phyloP scores from a whole-genome alignment of 2,113 vertebrate genomes.

The Ceyx cyanopectus region DNA sequence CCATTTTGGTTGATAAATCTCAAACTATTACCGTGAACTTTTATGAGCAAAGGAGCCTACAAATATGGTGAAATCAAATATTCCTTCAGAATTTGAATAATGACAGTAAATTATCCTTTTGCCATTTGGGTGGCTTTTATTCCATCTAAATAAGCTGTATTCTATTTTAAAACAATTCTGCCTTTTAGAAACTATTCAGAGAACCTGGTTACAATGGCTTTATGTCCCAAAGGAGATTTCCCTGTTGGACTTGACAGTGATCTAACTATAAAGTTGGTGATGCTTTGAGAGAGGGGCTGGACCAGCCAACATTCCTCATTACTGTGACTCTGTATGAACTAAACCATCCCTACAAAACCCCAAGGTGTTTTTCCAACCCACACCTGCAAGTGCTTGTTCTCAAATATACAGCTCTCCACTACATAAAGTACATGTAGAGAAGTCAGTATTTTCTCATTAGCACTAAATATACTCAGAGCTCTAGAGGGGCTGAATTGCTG shows the following conservation, averaged over 20 bases:
- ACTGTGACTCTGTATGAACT: background rate
- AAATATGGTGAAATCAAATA: background rate
- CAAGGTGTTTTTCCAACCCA: background rate
- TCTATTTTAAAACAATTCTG: background rate
- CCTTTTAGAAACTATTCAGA: background rate
- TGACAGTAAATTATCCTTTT: background rate
- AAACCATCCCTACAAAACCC: background rate
- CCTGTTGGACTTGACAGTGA: background rate
- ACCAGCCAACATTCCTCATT: background rate
- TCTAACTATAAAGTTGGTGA: background rate
- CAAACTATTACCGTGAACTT: background rate
- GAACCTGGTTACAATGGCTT: background rate
- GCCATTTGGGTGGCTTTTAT: background rate
- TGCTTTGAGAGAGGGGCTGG: background rate
- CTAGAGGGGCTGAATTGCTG: background rate
- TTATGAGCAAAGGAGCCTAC: background rate
- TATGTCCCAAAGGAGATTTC: background rate
- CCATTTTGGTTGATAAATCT: background rate
- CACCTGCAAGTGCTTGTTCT: background rate
- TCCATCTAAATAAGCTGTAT: background rate
- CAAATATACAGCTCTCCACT: background rate
- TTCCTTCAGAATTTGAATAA: background rate
- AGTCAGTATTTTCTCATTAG: background rate
- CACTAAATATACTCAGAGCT: background rate
- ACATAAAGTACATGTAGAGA: background rate